A percentile compares a stretch with the other conserved stretches of the same genome.
These are phyloP conservation scores for Mactromeris polynyma DNA, from an alignment of 2,888 invertebrate species.

Conservation along the genomic window DNA sequence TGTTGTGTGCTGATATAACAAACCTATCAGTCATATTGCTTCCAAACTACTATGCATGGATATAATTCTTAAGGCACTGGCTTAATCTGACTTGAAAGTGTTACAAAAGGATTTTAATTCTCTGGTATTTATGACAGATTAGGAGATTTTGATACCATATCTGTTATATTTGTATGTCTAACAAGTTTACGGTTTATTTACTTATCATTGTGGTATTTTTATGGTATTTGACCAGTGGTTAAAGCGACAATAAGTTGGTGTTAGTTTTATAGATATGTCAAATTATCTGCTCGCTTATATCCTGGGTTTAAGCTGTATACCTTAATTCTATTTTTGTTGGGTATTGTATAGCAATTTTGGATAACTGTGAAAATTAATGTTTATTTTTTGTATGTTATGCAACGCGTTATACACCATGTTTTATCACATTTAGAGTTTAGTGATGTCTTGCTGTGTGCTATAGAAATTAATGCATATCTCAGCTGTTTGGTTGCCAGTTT, in stretches of 20 bases:
- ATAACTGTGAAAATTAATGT: conserved; percentile 19
- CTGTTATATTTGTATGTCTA: conserved; percentile 11
- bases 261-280: too few relatives aligned
- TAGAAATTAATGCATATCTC: conserved; percentile 5
- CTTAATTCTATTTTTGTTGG: background rate
- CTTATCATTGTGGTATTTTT: conserved; percentile 15
- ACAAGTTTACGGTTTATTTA: conserved; percentile 3
- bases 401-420: background rate
- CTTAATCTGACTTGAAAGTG: conserved; percentile 6
- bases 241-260: background rate
- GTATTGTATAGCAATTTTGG: background rate
- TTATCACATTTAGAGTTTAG: background rate
- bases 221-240: conserved; percentile 9
- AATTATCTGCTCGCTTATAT: too few relatives aligned
- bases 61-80: conserved; percentile 1
- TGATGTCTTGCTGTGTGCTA: background rate
- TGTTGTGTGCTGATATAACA: background rate
- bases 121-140: conserved; percentile 27
- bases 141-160: conserved; percentile 27
- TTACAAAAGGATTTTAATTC: conserved; percentile 1
- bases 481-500: conserved; percentile 7
- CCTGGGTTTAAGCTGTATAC: background rate
- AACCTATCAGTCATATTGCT: background rate
- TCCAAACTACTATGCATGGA: background rate
- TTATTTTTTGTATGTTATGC: conserved; percentile 2